These are phyloP conservation scores for Leptobrachium ailaonicum DNA, from an alignment of 2,113 vertebrate genomes.

Conservation along the genomic window DNA sequence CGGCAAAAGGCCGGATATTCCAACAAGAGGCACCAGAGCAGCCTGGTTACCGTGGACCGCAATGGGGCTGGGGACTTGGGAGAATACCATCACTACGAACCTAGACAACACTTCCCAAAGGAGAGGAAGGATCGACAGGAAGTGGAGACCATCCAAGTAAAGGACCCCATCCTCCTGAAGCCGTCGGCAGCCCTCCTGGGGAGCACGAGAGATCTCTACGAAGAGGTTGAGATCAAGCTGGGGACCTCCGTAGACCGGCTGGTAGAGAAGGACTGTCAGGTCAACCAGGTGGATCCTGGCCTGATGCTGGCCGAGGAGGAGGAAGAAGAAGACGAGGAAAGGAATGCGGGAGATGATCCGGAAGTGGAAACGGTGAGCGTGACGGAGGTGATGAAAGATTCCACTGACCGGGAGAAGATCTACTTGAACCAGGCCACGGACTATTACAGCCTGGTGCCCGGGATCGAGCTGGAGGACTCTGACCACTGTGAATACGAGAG, in stretches of 20 bases:
- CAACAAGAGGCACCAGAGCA: constrained; percentile 58
- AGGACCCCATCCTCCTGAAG: constrained; percentile 70
- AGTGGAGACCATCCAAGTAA: constrained; percentile 63
- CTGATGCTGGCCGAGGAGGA: constrained; percentile 43
- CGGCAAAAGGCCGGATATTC: constrained; percentile 63
- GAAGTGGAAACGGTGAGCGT: constrained; percentile 78
- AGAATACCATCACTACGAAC: constrained; percentile 59
- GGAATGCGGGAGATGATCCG: constrained; percentile 53
- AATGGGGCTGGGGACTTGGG: constrained; percentile 45
- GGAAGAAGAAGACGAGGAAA: constrained; percentile 41
- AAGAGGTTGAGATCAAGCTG: constrained; percentile 80
- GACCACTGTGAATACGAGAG: constrained; percentile 83
- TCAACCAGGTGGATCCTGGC: neutral
- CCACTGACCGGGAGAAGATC: constrained; percentile 78
- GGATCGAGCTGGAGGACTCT: constrained; percentile 80
- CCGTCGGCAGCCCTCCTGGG: constrained; percentile 65
- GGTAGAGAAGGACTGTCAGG: neutral
- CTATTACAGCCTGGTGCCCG: constrained; percentile 87
- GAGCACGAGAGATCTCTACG: constrained; percentile 76
- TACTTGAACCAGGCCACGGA: constrained; percentile 82
- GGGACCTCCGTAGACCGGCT: constrained; percentile 67
- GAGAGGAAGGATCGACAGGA: neutral
- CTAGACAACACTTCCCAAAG: constrained; percentile 32
- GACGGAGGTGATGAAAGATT: constrained; percentile 85
- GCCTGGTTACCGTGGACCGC: constrained; percentile 37